These are phyloP conservation scores for Drosophila repletoides DNA, from an alignment of 1,140 invertebrate genomes.

Conservation along the genomic window DNA sequence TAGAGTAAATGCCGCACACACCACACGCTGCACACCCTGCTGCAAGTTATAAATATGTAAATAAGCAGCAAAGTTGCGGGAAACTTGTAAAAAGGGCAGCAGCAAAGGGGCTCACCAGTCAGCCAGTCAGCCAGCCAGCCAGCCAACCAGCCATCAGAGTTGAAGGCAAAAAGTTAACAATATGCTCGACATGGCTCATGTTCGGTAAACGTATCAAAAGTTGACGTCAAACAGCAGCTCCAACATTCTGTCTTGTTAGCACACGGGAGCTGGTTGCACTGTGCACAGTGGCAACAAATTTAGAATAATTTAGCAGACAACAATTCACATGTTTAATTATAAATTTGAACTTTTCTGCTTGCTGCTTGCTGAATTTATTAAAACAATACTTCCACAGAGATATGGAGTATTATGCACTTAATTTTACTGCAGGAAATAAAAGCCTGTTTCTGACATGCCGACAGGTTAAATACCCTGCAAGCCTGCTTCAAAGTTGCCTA, in stretches of 20 bases:
- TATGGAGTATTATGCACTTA: too few relatives aligned
- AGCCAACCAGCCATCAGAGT: constrained; percentile 18
- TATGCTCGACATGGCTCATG: constrained; percentile 62
- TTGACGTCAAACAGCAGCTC: constrained; percentile 49
- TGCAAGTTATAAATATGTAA: constrained; percentile 74
- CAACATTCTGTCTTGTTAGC: constrained; percentile 28
- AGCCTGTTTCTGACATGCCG: too few relatives aligned
- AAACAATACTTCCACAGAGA: too few relatives aligned
- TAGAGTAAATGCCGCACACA: constrained; percentile 10
- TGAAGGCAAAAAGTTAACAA: constrained; percentile 59
- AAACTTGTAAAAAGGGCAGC: constrained; percentile 44
- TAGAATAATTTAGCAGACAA: too few relatives aligned
- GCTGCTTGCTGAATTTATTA: too few relatives aligned
- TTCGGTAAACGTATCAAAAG: constrained; percentile 51
- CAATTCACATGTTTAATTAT: background rate
- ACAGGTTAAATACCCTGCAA: too few relatives aligned
- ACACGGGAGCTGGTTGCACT: background rate
- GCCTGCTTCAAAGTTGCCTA: too few relatives aligned
- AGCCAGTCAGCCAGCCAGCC: background rate
- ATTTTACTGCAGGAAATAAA: too few relatives aligned
- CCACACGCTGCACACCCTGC: constrained; percentile 1
- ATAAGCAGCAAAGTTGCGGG: constrained; percentile 74
- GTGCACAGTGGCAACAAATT: constrained; percentile 2
- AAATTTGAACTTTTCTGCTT: too few relatives aligned
- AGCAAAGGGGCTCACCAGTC: background rate